Percentiles rank a stretch among this genome's conserved stretches.
These are phyloP conservation scores for Microtus obscurus DNA, from an alignment of 2,797 vertebrate genomes.

Conservation along the genomic window DNA sequence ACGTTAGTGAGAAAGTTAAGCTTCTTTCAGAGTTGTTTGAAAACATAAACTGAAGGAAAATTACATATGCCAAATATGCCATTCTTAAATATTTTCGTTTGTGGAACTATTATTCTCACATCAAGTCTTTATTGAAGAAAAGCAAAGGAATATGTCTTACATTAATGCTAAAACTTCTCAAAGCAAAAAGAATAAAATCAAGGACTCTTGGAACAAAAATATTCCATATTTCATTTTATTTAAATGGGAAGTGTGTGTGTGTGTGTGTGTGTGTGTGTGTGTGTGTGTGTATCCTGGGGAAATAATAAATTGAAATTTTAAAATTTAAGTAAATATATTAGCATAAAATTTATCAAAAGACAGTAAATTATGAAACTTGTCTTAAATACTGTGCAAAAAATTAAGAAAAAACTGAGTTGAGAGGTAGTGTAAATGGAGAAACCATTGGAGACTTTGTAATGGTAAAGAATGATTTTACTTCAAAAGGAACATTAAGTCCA, in stretches of 20 bases:
- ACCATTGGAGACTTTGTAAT: background rate
- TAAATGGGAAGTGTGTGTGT: background rate
- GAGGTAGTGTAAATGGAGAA: constrained; percentile 8
- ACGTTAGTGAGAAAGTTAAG: background rate
- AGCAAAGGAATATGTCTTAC: background rate
- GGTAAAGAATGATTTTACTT: constrained; percentile 57
- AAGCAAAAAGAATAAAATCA: constrained; percentile 52
- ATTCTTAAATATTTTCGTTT: background rate
- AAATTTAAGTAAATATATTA: constrained; percentile 35
- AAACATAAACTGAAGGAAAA: background rate
- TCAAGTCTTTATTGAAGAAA: background rate
- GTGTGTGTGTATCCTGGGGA: background rate
- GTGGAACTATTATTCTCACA: background rate
- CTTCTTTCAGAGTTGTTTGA: constrained; percentile 39
- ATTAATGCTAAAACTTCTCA: background rate
- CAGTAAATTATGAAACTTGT: constrained; percentile 38
- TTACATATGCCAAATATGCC: background rate
- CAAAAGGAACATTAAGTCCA: constrained; percentile 10
- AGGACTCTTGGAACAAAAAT: constrained; percentile 26
- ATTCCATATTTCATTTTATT: constrained; percentile 48
- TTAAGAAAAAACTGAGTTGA: constrained; percentile 54
- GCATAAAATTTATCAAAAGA: constrained; percentile 3
- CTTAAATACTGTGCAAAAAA: constrained; percentile 24
- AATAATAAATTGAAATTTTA: background rate
- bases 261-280: no score